A percentile compares a stretch with the other conserved stretches of the same genome.
Conservation (phyloP, 2,888 invertebrate genomes). For the Scotopteryx bipunctaria region DNA sequence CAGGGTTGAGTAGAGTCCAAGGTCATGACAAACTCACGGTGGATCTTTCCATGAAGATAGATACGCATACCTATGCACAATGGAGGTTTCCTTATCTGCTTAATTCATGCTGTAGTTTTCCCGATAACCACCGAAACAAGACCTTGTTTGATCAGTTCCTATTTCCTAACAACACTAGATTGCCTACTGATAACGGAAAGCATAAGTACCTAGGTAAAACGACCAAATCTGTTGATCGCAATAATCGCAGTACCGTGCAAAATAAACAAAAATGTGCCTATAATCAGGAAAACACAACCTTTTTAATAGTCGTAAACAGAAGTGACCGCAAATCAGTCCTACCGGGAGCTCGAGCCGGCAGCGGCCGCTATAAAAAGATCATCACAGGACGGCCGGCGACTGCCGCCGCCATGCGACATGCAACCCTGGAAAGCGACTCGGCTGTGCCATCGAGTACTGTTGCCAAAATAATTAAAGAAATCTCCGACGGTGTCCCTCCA, state of each 20-base stretch:
- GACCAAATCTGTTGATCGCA: not conserved
- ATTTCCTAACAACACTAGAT: conserved; percentile 4
- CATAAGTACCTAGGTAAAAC: too few relatives aligned
- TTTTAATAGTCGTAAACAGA: conserved; percentile 58
- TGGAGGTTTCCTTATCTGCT: not conserved
- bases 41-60: not conserved
- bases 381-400: conserved; percentile 75
- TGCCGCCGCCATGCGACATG: conserved; percentile 76
- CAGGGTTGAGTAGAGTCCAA: not conserved
- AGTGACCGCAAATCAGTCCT: conserved; percentile 56
- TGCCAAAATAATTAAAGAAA: conserved; percentile 92
- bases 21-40: not conserved
- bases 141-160: conserved; percentile 4
- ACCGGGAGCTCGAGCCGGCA: conserved; percentile 76
- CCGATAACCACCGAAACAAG: not conserved
- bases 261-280: not conserved
- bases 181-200: conserved; percentile 1
- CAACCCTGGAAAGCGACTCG: conserved; percentile 83
- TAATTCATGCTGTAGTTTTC: conserved; percentile 1
- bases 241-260: conserved; percentile 3
- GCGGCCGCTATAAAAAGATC: conserved; percentile 83
- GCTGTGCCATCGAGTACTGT: conserved; percentile 84
- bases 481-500: conserved; percentile 85
- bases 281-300: conserved; percentile 40
- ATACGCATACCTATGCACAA: too few relatives aligned